phyloP scores from a whole-genome alignment of 2,888 invertebrate genomes.

The Stictocephala bisonia region DNA sequence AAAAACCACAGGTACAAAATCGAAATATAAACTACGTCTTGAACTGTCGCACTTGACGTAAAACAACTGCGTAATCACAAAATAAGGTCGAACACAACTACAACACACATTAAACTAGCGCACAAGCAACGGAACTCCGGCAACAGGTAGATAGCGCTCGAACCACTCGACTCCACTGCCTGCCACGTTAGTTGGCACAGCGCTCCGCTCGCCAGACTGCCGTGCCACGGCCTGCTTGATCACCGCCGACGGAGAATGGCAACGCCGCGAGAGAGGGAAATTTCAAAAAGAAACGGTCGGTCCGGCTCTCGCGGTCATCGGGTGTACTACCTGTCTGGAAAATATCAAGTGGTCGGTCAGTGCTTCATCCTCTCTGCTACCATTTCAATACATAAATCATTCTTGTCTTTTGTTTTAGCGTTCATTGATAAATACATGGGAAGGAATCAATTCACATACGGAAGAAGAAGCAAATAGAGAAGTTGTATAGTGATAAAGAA shows the following conservation, averaged over 20 bases:
- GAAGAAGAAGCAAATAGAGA: no score
- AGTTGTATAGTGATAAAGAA: no score
- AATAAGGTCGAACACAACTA: background rate
- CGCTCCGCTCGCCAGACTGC: constrained; percentile 47
- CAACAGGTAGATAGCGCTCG: constrained; percentile 33
- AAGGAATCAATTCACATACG: no score
- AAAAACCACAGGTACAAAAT: no score
- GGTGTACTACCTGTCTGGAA: constrained; percentile 41
- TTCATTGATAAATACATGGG: no score
- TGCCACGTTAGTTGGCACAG: constrained; percentile 36
- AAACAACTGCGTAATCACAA: background rate
- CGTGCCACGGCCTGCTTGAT: constrained; percentile 12
- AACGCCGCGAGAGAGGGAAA: constrained; percentile 47
- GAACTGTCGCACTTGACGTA: no score
- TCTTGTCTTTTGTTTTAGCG: no score
- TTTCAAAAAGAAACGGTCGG: constrained; percentile 47
- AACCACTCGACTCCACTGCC: no score
- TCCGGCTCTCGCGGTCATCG: constrained; percentile 40
- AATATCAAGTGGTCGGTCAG: no score
- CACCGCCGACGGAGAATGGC: constrained; percentile 43
- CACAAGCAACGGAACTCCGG: constrained; percentile 2
- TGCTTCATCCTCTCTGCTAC: no score
- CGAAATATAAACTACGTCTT: no score
- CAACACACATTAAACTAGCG: background rate
- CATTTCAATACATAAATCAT: no score